Evolutionary conservation across 2,113 vertebrate species (phyloP).

Genomic region (Aepyceros melampus): DNA sequence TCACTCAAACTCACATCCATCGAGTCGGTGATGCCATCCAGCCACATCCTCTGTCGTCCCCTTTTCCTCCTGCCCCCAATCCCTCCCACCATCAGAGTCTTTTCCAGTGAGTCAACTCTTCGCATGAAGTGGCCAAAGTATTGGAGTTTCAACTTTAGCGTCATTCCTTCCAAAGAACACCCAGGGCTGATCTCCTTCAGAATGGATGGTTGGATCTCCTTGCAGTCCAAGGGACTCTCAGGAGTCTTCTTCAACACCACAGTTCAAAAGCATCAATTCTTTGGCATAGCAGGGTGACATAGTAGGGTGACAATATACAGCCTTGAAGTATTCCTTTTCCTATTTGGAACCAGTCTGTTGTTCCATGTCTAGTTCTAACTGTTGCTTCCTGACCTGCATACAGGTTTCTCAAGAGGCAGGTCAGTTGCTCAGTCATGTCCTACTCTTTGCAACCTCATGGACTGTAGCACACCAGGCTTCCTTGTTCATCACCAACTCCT

Average conservation of each 20-base stretch:
- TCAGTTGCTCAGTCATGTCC: rapidly evolving
- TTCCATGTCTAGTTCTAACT: no score
- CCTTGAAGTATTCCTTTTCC: no score
- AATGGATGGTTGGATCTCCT: no score
- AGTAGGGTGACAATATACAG: no score
- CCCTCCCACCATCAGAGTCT: neutral
- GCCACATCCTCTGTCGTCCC: neutral
- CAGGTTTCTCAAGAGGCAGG: no score
- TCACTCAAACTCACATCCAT: neutral
- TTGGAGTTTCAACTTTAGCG: neutral
- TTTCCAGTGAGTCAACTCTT: neutral
- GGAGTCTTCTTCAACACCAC: no score
- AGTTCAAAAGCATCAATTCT: no score
- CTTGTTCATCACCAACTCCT: neutral
- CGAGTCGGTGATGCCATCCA: neutral
- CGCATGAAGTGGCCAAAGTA: neutral
- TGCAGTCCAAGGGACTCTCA: no score
- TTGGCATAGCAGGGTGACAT: no score
- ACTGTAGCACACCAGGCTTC: neutral
- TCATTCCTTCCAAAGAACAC: neutral
- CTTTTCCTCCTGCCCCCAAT: neutral
- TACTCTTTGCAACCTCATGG: neutral
- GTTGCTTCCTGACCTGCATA: no score
- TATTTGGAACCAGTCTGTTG: no score
- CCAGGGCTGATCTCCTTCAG: neutral